Percentiles rank a stretch among this genome's conserved stretches.
These are phyloP conservation scores for Olivierus martensii DNA, from an alignment of 1,140 invertebrate genomes.

Conservation along the genomic window DNA sequence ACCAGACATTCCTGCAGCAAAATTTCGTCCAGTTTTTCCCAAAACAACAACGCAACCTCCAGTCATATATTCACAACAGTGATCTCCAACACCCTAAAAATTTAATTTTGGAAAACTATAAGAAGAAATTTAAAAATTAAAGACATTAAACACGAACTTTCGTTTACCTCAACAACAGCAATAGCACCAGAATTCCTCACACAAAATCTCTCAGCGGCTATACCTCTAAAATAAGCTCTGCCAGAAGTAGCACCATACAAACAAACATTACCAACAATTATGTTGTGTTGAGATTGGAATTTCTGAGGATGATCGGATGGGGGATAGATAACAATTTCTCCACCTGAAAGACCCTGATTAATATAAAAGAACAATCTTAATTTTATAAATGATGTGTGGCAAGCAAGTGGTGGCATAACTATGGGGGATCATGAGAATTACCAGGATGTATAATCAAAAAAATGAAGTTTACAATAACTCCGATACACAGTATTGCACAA, in stretches of 20 bases:
- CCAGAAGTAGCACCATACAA: slow-evolving; percentile 94
- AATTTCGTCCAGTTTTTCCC: slow-evolving; percentile 90
- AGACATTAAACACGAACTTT: no score
- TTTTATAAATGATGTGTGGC: no score
- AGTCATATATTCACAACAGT: slow-evolving; percentile 99
- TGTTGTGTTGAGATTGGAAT: slow-evolving; percentile 79
- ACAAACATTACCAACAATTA: slow-evolving; percentile 96
- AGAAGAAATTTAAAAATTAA: no score
- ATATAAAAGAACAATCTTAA: slow-evolving; percentile 12
- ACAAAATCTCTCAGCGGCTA: slow-evolving; percentile 94
- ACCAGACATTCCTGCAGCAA: slow-evolving; percentile 96
- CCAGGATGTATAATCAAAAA: no score
- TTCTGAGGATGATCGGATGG: slow-evolving; percentile 61
- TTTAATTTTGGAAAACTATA: no score
- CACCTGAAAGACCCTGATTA: slow-evolving; percentile 77
- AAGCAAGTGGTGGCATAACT: no score
- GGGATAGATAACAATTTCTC: slow-evolving; percentile 86
- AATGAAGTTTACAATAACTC: background rate
- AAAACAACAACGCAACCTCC: slow-evolving; percentile 82
- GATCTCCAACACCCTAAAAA: slow-evolving; percentile 81
- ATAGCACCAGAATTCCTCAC: slow-evolving; percentile 92
- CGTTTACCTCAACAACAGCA: slow-evolving; percentile 59
- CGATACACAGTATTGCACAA: background rate
- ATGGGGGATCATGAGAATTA: no score
- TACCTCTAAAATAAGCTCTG: slow-evolving; percentile 86